Conservation (phyloP, 2,797 vertebrate genomes). For the Ataeniobius toweri region DNA sequence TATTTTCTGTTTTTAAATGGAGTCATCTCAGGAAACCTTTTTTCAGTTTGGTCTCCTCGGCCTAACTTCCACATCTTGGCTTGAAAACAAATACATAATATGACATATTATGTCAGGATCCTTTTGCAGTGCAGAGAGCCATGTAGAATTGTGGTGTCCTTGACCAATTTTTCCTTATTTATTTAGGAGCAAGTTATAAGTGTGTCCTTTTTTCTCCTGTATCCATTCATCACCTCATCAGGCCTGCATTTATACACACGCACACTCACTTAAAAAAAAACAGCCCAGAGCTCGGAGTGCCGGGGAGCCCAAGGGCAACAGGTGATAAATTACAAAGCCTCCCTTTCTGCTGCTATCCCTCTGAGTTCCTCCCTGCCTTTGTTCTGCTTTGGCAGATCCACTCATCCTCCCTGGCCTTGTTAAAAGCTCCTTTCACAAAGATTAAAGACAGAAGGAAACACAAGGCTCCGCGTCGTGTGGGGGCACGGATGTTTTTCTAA, state of each 20-base stretch:
- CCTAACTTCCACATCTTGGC: neutral
- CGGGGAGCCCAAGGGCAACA: slow-evolving; percentile 71
- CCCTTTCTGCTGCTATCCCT: slow-evolving; percentile 72
- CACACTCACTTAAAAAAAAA: slow-evolving; percentile 5
- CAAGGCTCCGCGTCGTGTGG: slow-evolving; percentile 72
- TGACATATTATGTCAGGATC: slow-evolving; percentile 12
- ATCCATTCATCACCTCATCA: slow-evolving; percentile 58
- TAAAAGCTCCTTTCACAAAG: slow-evolving; percentile 80
- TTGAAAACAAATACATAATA: neutral
- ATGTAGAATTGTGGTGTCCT: slow-evolving; percentile 30
- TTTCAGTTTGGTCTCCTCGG: neutral
- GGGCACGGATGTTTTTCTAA: slow-evolving; percentile 84
- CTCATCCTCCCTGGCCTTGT: slow-evolving; percentile 65
- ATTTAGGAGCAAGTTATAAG: slow-evolving; percentile 35
- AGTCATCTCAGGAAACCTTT: neutral
- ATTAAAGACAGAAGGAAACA: slow-evolving; percentile 79
- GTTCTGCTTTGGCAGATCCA: slow-evolving; percentile 76
- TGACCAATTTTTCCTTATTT: slow-evolving; percentile 5
- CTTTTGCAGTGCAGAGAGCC: slow-evolving; percentile 13
- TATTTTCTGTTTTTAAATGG: neutral
- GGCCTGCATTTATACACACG: slow-evolving; percentile 28
- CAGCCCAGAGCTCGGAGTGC: slow-evolving; percentile 53
- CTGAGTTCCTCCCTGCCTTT: slow-evolving; percentile 78
- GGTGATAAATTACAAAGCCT: slow-evolving; percentile 84
- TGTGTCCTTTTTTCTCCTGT: slow-evolving; percentile 35